Evolutionary conservation across 2,888 invertebrate species (phyloP), one percentile per base, ranked within the genome.

Genomic region (Tachina lurida): DNA sequence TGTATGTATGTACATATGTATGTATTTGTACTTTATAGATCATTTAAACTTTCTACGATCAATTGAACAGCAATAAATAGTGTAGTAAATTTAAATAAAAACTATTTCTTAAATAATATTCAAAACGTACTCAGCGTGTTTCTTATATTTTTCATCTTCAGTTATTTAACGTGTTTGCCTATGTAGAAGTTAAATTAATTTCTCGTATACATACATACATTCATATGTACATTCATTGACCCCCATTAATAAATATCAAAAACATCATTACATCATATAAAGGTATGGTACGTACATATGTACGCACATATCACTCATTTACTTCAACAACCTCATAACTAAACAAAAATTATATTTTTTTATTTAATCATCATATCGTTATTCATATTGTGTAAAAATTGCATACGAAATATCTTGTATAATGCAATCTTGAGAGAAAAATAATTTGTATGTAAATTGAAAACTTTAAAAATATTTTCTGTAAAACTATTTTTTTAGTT

Each of bases 241-340:
- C 77, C 70, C 83, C 22, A 74, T 84, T 84, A 78, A 83, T 60
- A 83, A 67, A 63, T 56, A 60, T 60, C 5, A 70, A 75, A 65
- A 67, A 41, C 22, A 49, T 63, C 75, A 75, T 70, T 31, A 31
- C 31, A 76, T 56, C 73, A 80, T 65, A 65, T 13, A 76, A 83
- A 77, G 65, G 76, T 71, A 73, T 73, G 49, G 54, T 67, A 15
- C 31, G 13, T 75, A 67, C n/a, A 39, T 65, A 73, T n/a, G 41
- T 31, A 31, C 31, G 7, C 31, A 31, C 31, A 31, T 31, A 31
- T 31, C 31, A 1, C 7, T 31, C 5, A 31, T 31, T 31, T 31
- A 31, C 31, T 7, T 31, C 31, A 31, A 31, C 5, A 31, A 31
- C 4, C 31, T 22, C 10, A 17, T 39, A 75, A 43, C 63, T 63